phyloP scores from a whole-genome alignment of 2,888 invertebrate genomes.

The Orthosia gracilis region DNA sequence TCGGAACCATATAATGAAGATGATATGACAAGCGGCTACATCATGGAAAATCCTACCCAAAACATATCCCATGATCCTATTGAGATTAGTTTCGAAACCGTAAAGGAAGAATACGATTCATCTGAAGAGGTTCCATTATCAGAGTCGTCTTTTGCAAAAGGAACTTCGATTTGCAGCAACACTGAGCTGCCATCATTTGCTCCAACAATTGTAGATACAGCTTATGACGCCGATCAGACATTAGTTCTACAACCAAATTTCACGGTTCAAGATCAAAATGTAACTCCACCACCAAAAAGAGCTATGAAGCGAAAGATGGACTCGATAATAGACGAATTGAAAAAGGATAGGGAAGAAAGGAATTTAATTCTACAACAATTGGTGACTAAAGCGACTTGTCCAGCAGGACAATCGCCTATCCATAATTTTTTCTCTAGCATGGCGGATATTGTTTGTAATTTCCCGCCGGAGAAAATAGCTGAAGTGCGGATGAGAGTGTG shows the following conservation, averaged over 20 bases:
- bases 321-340: conserved; percentile 47
- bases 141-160: conserved; percentile 19
- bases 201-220: conserved; percentile 3
- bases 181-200: conserved; percentile 14
- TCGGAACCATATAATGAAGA: conserved; percentile 16
- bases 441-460: conserved; percentile 51
- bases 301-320: conserved; percentile 47
- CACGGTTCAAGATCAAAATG: conserved; percentile 5
- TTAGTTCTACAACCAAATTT: not conserved
- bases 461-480: conserved; percentile 52
- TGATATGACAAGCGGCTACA: conserved; percentile 8
- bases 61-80: conserved; percentile 17
- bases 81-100: conserved; percentile 17
- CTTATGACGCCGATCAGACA: conserved; percentile 22
- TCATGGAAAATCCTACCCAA: conserved; percentile 6
- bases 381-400: conserved; percentile 28
- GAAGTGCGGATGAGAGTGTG: conserved; percentile 46
- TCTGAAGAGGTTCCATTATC: conserved; percentile 43
- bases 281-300: conserved; percentile 27
- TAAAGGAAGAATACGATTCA: conserved; percentile 48
- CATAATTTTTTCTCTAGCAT: conserved; percentile 53
- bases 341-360: conserved; percentile 47
- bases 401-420: conserved; percentile 20
- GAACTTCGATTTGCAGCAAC: not conserved
- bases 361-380: conserved; percentile 42